A percentile compares a stretch with the other conserved stretches of the same genome.
Conservation (phyloP, 1,140 invertebrate genomes). For the Hormaphis cornu region DNA sequence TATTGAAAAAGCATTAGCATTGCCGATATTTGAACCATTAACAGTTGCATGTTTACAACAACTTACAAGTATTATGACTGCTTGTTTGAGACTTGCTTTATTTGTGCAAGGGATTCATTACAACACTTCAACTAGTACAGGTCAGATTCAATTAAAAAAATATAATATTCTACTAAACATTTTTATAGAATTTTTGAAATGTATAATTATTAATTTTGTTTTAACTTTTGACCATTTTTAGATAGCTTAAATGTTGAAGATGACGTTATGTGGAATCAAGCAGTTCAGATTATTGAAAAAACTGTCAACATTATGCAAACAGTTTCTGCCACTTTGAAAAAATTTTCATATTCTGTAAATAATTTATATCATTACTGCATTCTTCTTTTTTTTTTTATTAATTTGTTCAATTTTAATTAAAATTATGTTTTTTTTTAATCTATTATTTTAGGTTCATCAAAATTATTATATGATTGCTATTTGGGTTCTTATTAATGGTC, state of each 20-base stretch:
- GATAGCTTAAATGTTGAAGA: conserved; percentile 18
- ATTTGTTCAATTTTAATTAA: not conserved
- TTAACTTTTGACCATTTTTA: conserved; percentile 7
- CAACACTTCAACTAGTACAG: conserved; percentile 39
- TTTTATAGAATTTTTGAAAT: not conserved
- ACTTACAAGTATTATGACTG: conserved; percentile 62
- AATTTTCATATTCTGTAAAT: conserved; percentile 15
- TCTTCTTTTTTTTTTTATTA: not conserved
- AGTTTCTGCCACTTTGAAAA: conserved; percentile 3
- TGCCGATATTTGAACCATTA: conserved; percentile 79
- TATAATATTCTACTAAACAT: not conserved
- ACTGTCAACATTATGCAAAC: conserved; percentile 6
- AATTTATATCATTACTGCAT: not conserved
- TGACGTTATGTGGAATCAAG: conserved; percentile 25
- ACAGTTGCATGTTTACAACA: conserved; percentile 69
- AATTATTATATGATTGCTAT: conserved; percentile 21
- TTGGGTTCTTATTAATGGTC: conserved; percentile 16
- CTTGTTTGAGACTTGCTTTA: conserved; percentile 69
- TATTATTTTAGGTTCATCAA: conserved; percentile 21
- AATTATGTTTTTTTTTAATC: not conserved
- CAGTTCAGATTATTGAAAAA: conserved; percentile 20
- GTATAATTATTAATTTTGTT: not conserved
- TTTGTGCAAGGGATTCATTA: conserved; percentile 54
- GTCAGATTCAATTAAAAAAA: not conserved
- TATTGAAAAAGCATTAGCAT: conserved; percentile 66